A percentile compares a stretch with the other conserved stretches of the same genome.
These are phyloP conservation scores for Brachypodius melanocephalos DNA, from an alignment of 2,113 vertebrate species.

Conservation along the genomic window DNA sequence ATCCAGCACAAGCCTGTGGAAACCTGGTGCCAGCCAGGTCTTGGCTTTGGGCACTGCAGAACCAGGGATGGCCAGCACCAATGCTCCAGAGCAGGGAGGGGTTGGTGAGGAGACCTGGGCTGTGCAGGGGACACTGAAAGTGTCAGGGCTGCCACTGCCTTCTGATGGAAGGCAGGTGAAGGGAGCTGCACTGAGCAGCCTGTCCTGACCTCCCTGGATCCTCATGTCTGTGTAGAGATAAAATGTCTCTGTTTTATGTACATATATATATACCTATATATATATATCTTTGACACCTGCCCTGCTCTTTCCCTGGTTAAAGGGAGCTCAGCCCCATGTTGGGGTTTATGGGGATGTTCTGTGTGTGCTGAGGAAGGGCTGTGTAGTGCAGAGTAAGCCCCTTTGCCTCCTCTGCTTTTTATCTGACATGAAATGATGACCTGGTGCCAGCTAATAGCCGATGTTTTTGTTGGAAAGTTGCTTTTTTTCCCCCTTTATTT, in stretches of 20 bases:
- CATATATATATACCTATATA: background rate
- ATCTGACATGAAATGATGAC: background rate
- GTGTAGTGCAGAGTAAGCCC: background rate
- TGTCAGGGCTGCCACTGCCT: background rate
- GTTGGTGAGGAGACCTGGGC: background rate
- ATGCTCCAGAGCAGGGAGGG: fast-evolving
- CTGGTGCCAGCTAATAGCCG: background rate
- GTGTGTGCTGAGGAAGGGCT: background rate
- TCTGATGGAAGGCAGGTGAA: background rate
- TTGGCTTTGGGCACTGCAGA: background rate
- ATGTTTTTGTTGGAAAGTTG: background rate
- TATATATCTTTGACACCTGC: background rate
- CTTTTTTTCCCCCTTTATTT: background rate
- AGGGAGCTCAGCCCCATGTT: background rate
- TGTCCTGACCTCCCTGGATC: background rate
- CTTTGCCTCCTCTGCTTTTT: background rate
- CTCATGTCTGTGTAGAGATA: fast-evolving
- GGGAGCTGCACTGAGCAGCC: background rate
- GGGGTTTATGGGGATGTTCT: background rate
- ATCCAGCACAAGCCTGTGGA: background rate
- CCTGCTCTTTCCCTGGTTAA: background rate
- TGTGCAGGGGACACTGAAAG: background rate
- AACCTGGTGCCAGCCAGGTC: background rate
- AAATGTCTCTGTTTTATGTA: fast-evolving
- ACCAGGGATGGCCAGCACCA: background rate